phyloP scores from a whole-genome alignment of 2,113 vertebrate genomes.

The Indicator maculatus region DNA sequence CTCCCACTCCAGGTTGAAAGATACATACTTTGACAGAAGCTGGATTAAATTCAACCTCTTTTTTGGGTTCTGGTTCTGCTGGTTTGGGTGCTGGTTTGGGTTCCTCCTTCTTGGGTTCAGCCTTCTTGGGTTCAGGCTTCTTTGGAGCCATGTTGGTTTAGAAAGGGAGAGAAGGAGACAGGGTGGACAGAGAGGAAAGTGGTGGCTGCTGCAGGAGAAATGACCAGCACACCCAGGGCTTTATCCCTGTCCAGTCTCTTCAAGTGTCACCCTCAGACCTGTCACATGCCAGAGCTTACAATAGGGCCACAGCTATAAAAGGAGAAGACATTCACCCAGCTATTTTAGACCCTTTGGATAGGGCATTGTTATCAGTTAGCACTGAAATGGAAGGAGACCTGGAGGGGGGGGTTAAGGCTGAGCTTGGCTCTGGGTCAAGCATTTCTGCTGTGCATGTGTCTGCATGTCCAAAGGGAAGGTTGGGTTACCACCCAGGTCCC shows the following conservation, averaged over 20 bases:
- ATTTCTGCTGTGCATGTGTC: neutral
- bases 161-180: neutral
- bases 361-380: slow-evolving; percentile 59
- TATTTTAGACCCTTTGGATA: slow-evolving; percentile 86
- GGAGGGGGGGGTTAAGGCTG: neutral
- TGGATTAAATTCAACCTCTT: slow-evolving; percentile 85
- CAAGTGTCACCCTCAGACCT: slow-evolving; percentile 63
- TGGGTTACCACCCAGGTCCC: neutral
- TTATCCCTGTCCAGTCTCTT: slow-evolving; percentile 76
- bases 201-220: neutral
- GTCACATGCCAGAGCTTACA: slow-evolving; percentile 72
- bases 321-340: slow-evolving; percentile 79
- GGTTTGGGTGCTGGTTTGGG: slow-evolving; percentile 84
- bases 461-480: neutral
- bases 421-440: neutral
- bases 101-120: slow-evolving; percentile 85
- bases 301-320: slow-evolving; percentile 87
- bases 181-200: neutral
- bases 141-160: slow-evolving; percentile 84
- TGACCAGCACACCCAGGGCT: slow-evolving; percentile 28
- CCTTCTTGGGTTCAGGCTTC: slow-evolving; percentile 87
- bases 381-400: slow-evolving; percentile 12
- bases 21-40: slow-evolving; percentile 83
- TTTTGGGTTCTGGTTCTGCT: slow-evolving; percentile 72
- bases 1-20: neutral